Evolutionary conservation across 2,888 invertebrate genomes (phyloP), one percentile per base, ranked within the genome.

Genomic region (Cyclophora albipunctata): DNA sequence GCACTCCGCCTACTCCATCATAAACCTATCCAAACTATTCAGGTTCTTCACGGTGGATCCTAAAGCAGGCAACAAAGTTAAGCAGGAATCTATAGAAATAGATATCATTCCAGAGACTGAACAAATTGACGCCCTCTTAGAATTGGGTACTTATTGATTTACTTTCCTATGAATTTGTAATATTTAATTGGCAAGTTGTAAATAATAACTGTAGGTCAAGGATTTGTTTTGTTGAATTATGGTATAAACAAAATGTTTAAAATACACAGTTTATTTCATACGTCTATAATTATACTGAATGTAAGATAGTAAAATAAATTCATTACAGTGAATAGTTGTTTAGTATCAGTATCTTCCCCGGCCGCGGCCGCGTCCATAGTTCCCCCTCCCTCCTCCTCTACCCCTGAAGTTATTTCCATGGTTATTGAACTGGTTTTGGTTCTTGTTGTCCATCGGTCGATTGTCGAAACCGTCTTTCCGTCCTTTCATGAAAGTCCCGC

Each of bases 1-100:
- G 34, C 90, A 90, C 63, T 94, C 93, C 4, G 92, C 91, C 1
- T 95, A 93, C 73, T 91, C 93, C 2, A 84, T 92, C 43, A 92
- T 95, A 43, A 90, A 92, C 69, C 75, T 95, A 35, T 84, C 86
- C 0, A 87, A 90, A 58, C 64, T 92, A 45, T 92, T 92, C 67
- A 72, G 87, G 58, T 87, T 87, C 67, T 89, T 88, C 61, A 69
- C 73, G 0, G 43, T 87, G 34, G 83, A 84, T 48, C 65, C 75
- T 35, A 84, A 78, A 62, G 64, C 62, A 7, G 70, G 69, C 6
- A 71, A 64, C 49, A 75, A 70, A 49, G 42, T 75, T 1, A 80
- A 81, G 50, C 60, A 74, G 2, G 85, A 84, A 56, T 72, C 79
- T 0, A 53, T 83, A 2, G 85, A 86, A 64, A 81, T 88, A 42